Evolutionary conservation across 2,797 vertebrate genomes (phyloP).

Genomic region (Borostomias antarcticus): DNA sequence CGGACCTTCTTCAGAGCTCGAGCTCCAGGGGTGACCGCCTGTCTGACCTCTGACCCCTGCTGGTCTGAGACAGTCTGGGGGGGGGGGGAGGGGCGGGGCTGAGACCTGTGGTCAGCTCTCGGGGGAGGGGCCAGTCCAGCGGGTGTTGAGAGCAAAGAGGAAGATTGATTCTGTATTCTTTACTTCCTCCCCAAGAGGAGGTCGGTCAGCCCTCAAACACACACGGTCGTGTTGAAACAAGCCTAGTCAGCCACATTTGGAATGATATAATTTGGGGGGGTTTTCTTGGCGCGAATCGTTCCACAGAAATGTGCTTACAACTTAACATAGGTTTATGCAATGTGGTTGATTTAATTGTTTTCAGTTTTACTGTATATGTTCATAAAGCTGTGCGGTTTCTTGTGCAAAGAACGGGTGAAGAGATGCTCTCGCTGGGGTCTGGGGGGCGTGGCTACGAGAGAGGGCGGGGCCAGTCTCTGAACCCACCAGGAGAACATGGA

Average conservation of each 20-base stretch:
- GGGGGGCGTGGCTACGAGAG: neutral
- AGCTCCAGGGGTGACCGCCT: conserved; percentile 39
- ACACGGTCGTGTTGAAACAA: conserved; percentile 15
- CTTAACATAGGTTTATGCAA: neutral
- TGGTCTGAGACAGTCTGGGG: conserved; percentile 32
- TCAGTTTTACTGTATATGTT: neutral
- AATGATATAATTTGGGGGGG: neutral
- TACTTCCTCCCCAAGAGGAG: conserved; percentile 13
- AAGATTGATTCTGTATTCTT: conserved; percentile 22
- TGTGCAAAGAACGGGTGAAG: neutral
- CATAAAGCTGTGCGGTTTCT: neutral
- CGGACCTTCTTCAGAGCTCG: conserved; percentile 42
- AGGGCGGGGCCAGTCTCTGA: too few relatives aligned
- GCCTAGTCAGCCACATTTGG: conserved; percentile 21
- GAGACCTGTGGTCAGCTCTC: neutral
- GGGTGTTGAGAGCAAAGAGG: neutral
- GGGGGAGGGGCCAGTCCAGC: neutral
- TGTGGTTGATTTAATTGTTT: conserved; percentile 2
- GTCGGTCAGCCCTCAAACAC: neutral
- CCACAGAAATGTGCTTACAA: neutral
- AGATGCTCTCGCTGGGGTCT: neutral
- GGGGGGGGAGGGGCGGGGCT: neutral
- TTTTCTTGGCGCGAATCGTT: neutral
- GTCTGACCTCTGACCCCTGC: conserved; percentile 41
- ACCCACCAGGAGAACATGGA: neutral